Evolutionary conservation across 30 jellyfish, hydroid and myxozoan genomes (phyloP), one percentile per base, ranked within the genome.

Genomic region (Chrysaora quinquecirrha): DNA sequence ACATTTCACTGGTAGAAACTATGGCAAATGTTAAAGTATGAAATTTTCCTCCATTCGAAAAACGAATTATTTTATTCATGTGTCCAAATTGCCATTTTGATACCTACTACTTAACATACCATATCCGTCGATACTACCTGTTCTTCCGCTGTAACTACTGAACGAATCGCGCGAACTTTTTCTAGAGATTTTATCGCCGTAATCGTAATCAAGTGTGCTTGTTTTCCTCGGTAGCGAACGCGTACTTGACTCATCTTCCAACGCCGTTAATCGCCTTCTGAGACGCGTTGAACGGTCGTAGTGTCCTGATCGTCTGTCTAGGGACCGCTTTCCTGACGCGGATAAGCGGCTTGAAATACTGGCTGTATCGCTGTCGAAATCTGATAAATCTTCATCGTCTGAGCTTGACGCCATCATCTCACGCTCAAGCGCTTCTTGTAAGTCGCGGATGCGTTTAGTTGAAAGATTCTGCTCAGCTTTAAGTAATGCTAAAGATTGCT

Each of bases 341-440:
- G 92, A 82, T 1, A 82, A 70, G 19, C 80, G 85, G 78, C 92
- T 69, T 50, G 92, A 82, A 0, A 82, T 52, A 35, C 92, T 82
- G 19, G 77, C 92, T 21, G 85, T 0, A 32, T 82, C 92, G 46
- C 92, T 82, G 47, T 82, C 92, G 29, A 82, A 50, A 52, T 82
- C 92, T 10, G 92, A 82, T 1, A 82, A 64, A 52, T 82, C 92
- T 24, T 82, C 85, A 24, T 95, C 99, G 31, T 84, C 95, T 22
- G 90, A 80, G 64, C 89, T 73, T 1, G 95, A 88, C 25, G 88
- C 93, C 49, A 83, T 86, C 95, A 85, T 79, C 64, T 91, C 98
- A 16, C 88, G 80, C 73, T 94, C 99, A 9, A 95, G 50, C 29
- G 97, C 94, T 49, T 95, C 99, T 71, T 95, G 97, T 1, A 95